These are phyloP conservation scores for Urophycis tenuis DNA, from an alignment of 2,797 vertebrate genomes.

Conservation along the genomic window DNA sequence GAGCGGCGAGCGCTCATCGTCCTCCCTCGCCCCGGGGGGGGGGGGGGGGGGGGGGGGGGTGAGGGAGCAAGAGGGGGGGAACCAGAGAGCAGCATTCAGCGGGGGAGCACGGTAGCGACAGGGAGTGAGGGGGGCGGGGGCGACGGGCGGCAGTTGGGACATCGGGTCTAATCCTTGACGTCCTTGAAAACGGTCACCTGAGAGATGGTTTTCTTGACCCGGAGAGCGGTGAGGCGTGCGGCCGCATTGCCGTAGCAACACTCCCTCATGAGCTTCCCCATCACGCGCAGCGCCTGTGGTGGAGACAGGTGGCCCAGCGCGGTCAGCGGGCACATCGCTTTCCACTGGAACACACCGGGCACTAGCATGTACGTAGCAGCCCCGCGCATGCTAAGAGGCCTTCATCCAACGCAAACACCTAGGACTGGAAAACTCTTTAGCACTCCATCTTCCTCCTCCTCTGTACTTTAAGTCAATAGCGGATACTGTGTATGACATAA, in stretches of 20 bases:
- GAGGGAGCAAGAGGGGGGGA: no score
- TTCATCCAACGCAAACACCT: no score
- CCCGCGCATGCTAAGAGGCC: no score
- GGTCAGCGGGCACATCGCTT: no score
- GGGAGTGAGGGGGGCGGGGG: background rate
- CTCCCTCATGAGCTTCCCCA: conserved; percentile 93
- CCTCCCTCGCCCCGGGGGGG: no score
- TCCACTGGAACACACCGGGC: background rate
- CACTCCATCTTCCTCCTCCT: background rate
- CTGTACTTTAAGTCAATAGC: background rate
- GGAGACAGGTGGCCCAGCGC: conserved; percentile 18
- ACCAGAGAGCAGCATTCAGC: no score
- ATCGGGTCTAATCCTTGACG: conserved; percentile 71
- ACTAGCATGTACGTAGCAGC: no score
- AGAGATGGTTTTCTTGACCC: conserved; percentile 92
- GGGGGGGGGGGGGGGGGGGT: no score
- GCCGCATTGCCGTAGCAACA: conserved; percentile 88
- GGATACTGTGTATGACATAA: no score
- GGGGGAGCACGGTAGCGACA: background rate
- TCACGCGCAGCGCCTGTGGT: conserved; percentile 82
- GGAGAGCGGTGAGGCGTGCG: conserved; percentile 88
- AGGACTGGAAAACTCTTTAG: background rate
- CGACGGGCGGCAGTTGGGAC: background rate
- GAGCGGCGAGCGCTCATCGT: background rate
- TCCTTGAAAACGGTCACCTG: conserved; percentile 80